Evolutionary conservation across 2,113 vertebrate genomes (phyloP), one percentile per base, ranked within the genome.

Genomic region (Apaloderma vittatum): DNA sequence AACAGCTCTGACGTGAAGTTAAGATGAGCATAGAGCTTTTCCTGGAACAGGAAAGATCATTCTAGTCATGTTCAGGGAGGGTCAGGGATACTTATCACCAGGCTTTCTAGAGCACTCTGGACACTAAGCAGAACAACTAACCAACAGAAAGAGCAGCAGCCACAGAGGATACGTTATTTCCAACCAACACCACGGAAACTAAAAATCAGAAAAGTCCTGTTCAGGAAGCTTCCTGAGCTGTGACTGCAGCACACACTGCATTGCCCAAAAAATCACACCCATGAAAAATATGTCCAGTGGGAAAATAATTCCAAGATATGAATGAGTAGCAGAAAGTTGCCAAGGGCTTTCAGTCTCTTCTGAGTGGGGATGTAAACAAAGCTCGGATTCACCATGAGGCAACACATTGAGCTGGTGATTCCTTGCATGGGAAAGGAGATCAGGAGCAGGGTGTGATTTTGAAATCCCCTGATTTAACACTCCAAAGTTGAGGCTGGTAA

Each of bases 261-360:
- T 32, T 86, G 82, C 48, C 88, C 88, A 77, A 85, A 93, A 40
- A 54, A 63, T 93, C 92, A 96, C 90, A 90, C 78, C 85, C 93
- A 82, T 73, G 67, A 72, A 94, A 94, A 96, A 22, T 37, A 89
- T 30, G 65, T 86, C 84, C 91, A 74, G 63, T 11, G 4, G 29
- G 48, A 74, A 77, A 89, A 52, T 21, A 86, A 89, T 77, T 93
- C 72, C 76, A 84, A 45, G 52, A 93, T 61, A 62, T 74, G 51
- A 90, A 86, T 8, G 48, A 94, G 81, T 18, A 90, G n/a, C 3
- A 87, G 49, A 46, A 91, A 86, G 86, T 2, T 74, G 76, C 76
- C 89, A 80, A 86, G 43, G 88, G 65, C 36, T 48, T 84, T 93
- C 52, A 27, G 20, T 34, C 14, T 84, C 68, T 62, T 66, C 77